Evolutionary conservation across 2,797 vertebrate genomes (phyloP).

Genomic region (Cuniculus paca): DNA sequence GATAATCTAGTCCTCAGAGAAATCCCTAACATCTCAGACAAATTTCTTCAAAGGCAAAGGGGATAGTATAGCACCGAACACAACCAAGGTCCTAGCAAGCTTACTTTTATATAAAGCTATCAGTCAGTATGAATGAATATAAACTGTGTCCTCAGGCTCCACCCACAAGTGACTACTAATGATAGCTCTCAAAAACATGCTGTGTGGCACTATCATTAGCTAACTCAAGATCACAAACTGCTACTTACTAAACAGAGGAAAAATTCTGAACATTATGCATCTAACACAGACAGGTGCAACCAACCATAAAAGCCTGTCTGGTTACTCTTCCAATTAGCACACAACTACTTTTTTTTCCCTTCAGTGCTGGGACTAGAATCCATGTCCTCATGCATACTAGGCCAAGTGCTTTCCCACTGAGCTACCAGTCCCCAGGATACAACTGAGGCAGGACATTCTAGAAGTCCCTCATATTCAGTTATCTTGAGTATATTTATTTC

Average conservation of each 20-base stretch:
- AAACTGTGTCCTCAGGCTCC: background rate
- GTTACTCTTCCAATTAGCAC: background rate
- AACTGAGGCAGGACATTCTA: background rate
- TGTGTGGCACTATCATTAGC: background rate
- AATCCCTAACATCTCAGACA: conserved; percentile 32
- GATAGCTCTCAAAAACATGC: background rate
- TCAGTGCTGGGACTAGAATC: background rate
- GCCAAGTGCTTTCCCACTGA: background rate
- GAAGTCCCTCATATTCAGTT: background rate
- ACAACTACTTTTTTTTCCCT: background rate
- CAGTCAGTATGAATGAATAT: background rate
- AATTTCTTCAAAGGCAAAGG: conserved; percentile 58
- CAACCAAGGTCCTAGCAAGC: conserved; percentile 31
- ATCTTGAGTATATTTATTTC: background rate
- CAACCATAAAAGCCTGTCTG: background rate
- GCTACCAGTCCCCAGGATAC: background rate
- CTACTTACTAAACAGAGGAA: conserved; percentile 38
- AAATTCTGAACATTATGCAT: background rate
- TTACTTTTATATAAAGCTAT: background rate
- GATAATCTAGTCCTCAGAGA: conserved; percentile 20
- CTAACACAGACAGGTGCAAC: background rate
- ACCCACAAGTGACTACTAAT: background rate
- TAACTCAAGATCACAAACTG: conserved; percentile 43
- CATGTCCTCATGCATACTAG: background rate
- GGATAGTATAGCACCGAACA: background rate